These are phyloP conservation scores for Hydrochoerus hydrochaeris DNA, from an alignment of 2,113 vertebrate species.

Conservation along the genomic window DNA sequence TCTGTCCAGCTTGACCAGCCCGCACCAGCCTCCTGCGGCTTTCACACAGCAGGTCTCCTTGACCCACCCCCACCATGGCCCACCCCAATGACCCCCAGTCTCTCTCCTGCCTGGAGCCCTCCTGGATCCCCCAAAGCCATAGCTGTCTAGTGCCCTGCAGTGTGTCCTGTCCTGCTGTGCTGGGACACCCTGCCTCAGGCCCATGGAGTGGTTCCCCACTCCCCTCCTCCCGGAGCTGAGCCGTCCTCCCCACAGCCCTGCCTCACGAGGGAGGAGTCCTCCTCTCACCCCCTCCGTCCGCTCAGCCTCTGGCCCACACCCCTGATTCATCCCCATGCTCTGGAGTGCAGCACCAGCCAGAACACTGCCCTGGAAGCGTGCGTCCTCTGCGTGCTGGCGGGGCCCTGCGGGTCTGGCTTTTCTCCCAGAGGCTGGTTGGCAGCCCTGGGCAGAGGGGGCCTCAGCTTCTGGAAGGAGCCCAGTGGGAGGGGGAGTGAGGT, in stretches of 20 bases:
- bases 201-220: no score
- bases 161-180: not conserved
- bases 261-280: no score
- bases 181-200: not conserved
- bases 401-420: slow-evolving; percentile 8
- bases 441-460: not conserved
- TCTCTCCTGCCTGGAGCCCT: not conserved
- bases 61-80: not conserved
- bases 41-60: not conserved
- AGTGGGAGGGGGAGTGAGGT: not conserved
- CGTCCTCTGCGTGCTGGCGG: not conserved
- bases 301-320: not conserved
- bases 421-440: slow-evolving; percentile 1
- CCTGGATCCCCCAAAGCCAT: not conserved
- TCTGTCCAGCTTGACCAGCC: rapidly evolving
- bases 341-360: not conserved
- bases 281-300: no score
- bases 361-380: not conserved
- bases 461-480: slow-evolving; percentile 4
- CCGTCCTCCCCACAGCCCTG: no score
- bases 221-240: not conserved
- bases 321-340: not conserved
- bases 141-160: not conserved
- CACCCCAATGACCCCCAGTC: not conserved
- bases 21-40: no score